These are phyloP conservation scores for Urocitellus parryii DNA, from an alignment of 2,113 vertebrate species.

Conservation along the genomic window DNA sequence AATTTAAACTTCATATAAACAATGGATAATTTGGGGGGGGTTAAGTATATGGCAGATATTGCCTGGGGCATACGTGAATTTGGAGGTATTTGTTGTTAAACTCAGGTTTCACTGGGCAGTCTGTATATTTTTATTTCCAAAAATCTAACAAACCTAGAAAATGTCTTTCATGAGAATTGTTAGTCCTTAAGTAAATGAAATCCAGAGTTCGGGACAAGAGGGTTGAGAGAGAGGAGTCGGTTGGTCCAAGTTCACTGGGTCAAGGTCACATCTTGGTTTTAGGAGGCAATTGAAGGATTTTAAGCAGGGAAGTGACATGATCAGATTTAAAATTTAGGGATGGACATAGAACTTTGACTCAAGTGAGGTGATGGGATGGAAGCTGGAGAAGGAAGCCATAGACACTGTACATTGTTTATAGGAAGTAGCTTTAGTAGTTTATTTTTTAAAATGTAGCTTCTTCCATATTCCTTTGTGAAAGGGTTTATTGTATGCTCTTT, in stretches of 20 bases:
- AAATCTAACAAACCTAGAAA: neutral
- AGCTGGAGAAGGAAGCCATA: neutral
- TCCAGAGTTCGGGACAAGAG: neutral
- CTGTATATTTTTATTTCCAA: neutral
- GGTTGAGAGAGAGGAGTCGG: neutral
- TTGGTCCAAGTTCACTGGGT: neutral
- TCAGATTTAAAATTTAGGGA: neutral
- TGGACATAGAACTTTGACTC: neutral
- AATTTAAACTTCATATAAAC: neutral
- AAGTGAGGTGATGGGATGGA: neutral
- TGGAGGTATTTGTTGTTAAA: neutral
- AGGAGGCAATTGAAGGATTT: neutral
- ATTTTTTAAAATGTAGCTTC: neutral
- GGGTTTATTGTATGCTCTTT: neutral
- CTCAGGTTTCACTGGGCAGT: neutral
- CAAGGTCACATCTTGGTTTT: neutral
- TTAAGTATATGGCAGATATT: neutral
- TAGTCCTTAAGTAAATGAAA: neutral
- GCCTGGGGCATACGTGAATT: neutral
- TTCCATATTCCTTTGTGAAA: neutral
- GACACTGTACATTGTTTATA: neutral
- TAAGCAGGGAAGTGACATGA: neutral
- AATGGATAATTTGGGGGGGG: neutral
- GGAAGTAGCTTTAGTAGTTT: neutral
- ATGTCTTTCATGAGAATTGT: neutral